Evolutionary conservation across 2,113 vertebrate species (phyloP).

Genomic region (Coreoperca whiteheadi): DNA sequence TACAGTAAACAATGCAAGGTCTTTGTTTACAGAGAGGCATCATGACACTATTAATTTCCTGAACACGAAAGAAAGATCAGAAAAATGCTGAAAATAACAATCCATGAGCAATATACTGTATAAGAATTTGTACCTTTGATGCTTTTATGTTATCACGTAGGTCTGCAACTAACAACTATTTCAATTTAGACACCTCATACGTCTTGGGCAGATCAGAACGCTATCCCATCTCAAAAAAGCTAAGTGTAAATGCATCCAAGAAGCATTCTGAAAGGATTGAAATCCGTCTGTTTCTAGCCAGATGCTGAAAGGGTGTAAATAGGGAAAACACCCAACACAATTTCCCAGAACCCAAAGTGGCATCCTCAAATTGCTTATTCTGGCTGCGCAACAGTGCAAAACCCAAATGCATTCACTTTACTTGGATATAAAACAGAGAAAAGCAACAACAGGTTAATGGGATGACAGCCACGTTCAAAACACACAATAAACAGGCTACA

Average conservation of each 20-base stretch:
- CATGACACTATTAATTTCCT: background rate
- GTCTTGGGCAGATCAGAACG: background rate
- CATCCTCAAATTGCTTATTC: background rate
- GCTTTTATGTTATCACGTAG: background rate
- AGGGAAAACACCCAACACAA: background rate
- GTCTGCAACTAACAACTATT: background rate
- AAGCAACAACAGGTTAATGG: slow-evolving; percentile 37
- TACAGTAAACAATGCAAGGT: background rate
- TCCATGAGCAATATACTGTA: background rate
- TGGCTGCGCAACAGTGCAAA: background rate
- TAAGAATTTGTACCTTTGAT: background rate
- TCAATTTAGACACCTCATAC: background rate
- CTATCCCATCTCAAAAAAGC: background rate
- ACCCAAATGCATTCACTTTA: background rate
- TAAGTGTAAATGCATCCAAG: background rate
- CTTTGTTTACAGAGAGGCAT: background rate
- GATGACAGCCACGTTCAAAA: slow-evolving; percentile 28
- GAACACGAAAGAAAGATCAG: background rate
- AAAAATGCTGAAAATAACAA: background rate
- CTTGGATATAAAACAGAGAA: slow-evolving; percentile 5
- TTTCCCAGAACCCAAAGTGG: background rate
- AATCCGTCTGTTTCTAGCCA: background rate
- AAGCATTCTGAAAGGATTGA: background rate
- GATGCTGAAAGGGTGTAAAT: background rate
- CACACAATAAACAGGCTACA: slow-evolving; percentile 45